A percentile compares a stretch with the other conserved stretches of the same genome.
Conservation (phyloP, 1,140 invertebrate species). For the Heliconius hewitsoni region DNA sequence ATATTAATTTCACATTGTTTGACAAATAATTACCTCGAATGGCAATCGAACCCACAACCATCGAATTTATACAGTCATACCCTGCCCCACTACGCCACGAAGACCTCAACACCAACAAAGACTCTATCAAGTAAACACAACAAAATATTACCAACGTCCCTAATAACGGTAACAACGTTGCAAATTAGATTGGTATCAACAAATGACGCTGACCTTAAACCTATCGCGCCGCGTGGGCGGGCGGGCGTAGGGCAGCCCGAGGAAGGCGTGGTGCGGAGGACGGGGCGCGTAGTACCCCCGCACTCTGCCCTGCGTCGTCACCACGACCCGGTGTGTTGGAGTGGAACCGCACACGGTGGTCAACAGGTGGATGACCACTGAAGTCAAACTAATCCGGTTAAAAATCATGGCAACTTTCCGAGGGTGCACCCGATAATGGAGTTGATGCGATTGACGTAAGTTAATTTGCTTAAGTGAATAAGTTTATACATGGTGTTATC, state of each 20-base stretch:
- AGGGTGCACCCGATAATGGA: neutral
- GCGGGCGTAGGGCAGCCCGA: conserved; percentile 67
- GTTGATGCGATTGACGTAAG: neutral
- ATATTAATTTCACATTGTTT: too few species aligned
- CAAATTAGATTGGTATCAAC: conserved; percentile 46
- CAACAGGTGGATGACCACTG: conserved; percentile 39
- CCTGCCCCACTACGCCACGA: too few species aligned
- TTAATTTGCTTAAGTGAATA: neutral
- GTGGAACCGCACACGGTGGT: conserved; percentile 19
- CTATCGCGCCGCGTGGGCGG: conserved; percentile 53
- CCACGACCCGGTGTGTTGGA: conserved; percentile 49
- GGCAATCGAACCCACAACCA: too few species aligned
- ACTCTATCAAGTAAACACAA: neutral
- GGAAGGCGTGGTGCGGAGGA: conserved; percentile 65
- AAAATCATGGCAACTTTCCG: neutral
- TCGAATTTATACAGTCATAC: too few species aligned
- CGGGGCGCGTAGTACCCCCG: conserved; percentile 58
- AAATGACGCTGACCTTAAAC: conserved; percentile 68
- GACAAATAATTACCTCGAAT: too few species aligned
- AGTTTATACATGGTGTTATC: conserved; percentile 29
- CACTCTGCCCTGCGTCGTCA: conserved; percentile 57
- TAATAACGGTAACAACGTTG: conserved; percentile 25
- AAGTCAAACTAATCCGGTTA: neutral
- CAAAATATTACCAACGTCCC: conserved; percentile 13
- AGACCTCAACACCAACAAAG: too few species aligned